Evolutionary conservation across 2,797 vertebrate genomes (phyloP), one percentile per base, ranked within the genome.

Genomic region (Hemibagrus guttatus): DNA sequence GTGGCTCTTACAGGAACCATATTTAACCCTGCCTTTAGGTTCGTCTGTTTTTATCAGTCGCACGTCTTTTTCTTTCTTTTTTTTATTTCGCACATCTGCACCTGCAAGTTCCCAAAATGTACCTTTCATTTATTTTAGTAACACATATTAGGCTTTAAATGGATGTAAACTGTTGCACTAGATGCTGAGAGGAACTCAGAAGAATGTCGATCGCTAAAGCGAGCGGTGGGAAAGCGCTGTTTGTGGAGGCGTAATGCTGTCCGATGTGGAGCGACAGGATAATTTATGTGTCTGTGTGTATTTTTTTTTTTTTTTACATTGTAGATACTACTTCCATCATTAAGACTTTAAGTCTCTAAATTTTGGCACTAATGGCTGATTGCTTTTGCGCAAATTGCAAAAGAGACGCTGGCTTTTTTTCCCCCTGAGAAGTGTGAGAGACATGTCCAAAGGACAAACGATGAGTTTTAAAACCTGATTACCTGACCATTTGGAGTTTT

Each of bases 191-290:
- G 17, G 61, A 85, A 49, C 61, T 88, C 84, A 42, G 87, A 81
- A 88, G 85, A 86, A 86, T 86, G 87, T 84, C 2, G 31, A 78
- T 58, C 69, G 84, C 63, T 59, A 35, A 74, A 9, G 58, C 61
- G 35, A 56, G 39, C n/a, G 11, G 17, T n/a, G n/a, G 19, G 21
- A 0, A 2, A 79, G 66, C 64, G 23, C 90, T 89, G 13, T 90
- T 88, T 89, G 81, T 90, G 87, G 82, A 89, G 89, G 88, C 87
- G 83, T 52, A 84, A 87, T 90, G 74, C 68, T 84, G n/a, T 84
- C 64, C 61, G 5, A 49, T 49, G 68, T 81, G 83, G 83, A 75
- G 56, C 81, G 85, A 83, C 90, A 75, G 89, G 82, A 86, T 88
- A 61, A 88, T 87, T 91, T 90, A 85, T 89, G 35, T 69, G 78